phyloP scores from a whole-genome alignment of 37 sponge, comb jelly and placozoan genomes.

The Cliona cf. orientalis region DNA sequence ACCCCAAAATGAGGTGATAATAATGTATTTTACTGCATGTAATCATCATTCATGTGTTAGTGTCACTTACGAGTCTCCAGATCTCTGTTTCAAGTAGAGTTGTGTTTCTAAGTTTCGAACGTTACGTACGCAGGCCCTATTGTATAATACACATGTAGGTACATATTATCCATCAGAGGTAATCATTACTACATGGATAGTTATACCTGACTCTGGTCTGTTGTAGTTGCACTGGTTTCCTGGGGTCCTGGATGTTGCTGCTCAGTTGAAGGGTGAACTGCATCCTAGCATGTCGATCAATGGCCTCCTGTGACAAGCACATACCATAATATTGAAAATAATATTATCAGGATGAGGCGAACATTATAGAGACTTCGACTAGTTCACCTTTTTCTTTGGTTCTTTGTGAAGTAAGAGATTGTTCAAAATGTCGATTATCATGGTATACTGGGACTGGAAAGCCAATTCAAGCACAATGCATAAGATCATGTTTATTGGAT shows the following conservation, averaged over 20 bases:
- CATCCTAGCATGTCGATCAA: constrained; percentile 66
- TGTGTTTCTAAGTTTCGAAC: constrained; percentile 50
- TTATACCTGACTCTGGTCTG: constrained; percentile 81
- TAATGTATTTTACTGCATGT: background rate
- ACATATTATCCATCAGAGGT: no score
- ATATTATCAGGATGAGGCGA: background rate
- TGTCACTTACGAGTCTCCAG: constrained; percentile 25
- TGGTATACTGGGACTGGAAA: constrained; percentile 57
- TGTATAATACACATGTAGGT: background rate
- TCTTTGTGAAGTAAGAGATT: constrained; percentile 92
- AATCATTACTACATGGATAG: no score
- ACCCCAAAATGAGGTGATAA: background rate
- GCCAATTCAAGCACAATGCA: background rate
- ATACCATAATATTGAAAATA: background rate
- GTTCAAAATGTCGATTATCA: constrained; percentile 88
- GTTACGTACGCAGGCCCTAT: constrained; percentile 54
- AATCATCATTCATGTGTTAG: no score
- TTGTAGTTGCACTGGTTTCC: constrained; percentile 55
- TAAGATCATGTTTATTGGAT: background rate
- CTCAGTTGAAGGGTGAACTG: constrained; percentile 80
- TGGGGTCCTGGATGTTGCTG: constrained; percentile 67
- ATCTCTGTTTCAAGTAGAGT: constrained; percentile 48
- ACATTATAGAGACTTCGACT: background rate
- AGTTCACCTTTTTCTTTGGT: constrained; percentile 74
- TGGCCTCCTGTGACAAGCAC: constrained; percentile 48